Evolutionary conservation across 2,888 invertebrate genomes (phyloP).

Genomic region (Dione vanillae): DNA sequence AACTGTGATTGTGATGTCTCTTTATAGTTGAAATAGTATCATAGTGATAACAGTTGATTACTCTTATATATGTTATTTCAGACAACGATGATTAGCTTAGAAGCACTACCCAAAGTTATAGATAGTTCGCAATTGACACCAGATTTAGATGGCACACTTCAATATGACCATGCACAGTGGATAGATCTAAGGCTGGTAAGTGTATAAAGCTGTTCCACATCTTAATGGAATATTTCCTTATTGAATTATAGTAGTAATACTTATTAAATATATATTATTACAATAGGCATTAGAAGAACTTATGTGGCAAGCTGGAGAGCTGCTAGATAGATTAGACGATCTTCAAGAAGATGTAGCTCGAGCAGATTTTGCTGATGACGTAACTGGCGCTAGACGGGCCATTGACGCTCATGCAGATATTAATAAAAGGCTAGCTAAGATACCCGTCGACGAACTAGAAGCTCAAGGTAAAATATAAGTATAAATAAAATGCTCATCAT

Average conservation of each 20-base stretch:
- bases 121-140: slow-evolving; percentile 96
- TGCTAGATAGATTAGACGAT: slow-evolving; percentile 95
- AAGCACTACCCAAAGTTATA: slow-evolving; percentile 96
- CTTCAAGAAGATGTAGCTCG: slow-evolving; percentile 96
- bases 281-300: slow-evolving; percentile 94
- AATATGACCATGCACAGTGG: slow-evolving; percentile 99
- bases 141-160: slow-evolving; percentile 96
- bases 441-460: slow-evolving; percentile 97
- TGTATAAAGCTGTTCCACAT: too few species aligned
- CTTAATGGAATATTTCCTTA: not conserved
- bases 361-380: slow-evolving; percentile 97
- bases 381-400: slow-evolving; percentile 94
- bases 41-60: too few species aligned
- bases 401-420: slow-evolving; percentile 97
- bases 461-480: slow-evolving; percentile 87
- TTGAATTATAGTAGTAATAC: not conserved
- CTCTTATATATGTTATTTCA: slow-evolving; percentile 64
- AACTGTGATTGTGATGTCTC: too few species aligned
- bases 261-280: not conserved
- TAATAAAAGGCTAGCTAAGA: slow-evolving; percentile 96
- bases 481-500: not conserved
- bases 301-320: slow-evolving; percentile 97
- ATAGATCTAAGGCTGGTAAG: slow-evolving; percentile 93
- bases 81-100: slow-evolving; percentile 98
- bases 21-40: too few species aligned